Evolutionary conservation across 2,797 vertebrate genomes (phyloP).

Genomic region (Sebastes itinus): DNA sequence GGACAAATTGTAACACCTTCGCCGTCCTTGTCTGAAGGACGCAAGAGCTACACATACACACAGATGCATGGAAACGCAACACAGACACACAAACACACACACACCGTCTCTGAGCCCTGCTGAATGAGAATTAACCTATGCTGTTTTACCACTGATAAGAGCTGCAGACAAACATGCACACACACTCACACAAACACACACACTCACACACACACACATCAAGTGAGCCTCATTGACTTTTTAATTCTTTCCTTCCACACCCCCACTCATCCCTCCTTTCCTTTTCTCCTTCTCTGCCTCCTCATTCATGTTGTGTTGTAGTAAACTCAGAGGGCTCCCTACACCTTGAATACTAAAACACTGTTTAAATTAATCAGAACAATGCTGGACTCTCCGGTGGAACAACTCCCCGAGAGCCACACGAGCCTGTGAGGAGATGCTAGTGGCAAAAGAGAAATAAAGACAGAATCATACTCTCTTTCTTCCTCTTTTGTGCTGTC

Average conservation of each 20-base stretch:
- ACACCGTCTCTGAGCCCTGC: constrained; percentile 29
- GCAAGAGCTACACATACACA: constrained; percentile 8
- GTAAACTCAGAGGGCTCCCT: constrained; percentile 8
- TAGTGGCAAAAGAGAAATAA: neutral
- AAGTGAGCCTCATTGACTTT: too few species aligned
- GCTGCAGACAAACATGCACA: constrained; percentile 41
- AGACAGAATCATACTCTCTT: constrained; percentile 18
- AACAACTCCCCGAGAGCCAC: constrained; percentile 5
- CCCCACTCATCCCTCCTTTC: constrained; percentile 17
- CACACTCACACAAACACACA: constrained; percentile 14
- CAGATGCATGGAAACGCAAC: neutral
- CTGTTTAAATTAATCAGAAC: constrained; percentile 16
- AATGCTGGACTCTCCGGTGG: neutral
- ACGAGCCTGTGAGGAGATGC: neutral
- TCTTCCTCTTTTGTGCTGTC: constrained; percentile 34
- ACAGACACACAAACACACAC: constrained; percentile 19
- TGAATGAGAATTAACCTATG: constrained; percentile 68
- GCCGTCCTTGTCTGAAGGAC: constrained; percentile 73
- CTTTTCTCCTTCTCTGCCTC: neutral
- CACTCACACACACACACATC: constrained; percentile 25
- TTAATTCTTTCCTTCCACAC: constrained; percentile 8
- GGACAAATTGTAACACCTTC: constrained; percentile 39
- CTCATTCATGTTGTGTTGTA: constrained; percentile 23
- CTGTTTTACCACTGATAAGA: constrained; percentile 66
- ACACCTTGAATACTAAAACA: constrained; percentile 37